Percentiles rank a stretch among this genome's conserved stretches.
phyloP scores from a whole-genome alignment of 2,888 invertebrate species.

The Hydrotaea cyrtoneurina region DNA sequence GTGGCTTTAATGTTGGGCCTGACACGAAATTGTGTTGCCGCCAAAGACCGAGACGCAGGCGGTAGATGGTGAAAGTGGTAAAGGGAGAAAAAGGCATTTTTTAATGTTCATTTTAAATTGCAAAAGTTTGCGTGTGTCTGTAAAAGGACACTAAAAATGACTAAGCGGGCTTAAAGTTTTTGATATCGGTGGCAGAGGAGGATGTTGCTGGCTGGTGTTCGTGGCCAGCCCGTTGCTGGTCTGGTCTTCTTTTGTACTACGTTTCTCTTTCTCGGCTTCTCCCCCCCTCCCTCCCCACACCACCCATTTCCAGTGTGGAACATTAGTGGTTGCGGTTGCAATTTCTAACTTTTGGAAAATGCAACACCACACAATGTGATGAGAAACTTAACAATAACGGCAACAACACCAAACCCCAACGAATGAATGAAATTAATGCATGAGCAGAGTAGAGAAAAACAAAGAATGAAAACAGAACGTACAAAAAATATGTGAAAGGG shows the following conservation, averaged over 20 bases:
- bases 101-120: conserved; percentile 38
- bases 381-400: conserved; percentile 18
- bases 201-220: background rate
- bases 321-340: conserved; percentile 49
- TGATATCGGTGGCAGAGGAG: conserved; percentile 17
- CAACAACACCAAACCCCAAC: background rate
- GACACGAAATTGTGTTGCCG: background rate
- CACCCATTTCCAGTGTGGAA: conserved; percentile 30
- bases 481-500: conserved; percentile 48
- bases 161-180: conserved; percentile 34
- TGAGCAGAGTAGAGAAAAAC: conserved; percentile 16
- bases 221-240: conserved; percentile 22
- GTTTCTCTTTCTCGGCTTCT: background rate
- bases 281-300: no score
- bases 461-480: conserved; percentile 27
- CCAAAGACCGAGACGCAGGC: background rate
- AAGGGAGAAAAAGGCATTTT: conserved; percentile 11
- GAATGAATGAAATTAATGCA: conserved; percentile 42
- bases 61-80: background rate
- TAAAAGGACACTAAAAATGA: conserved; percentile 39
- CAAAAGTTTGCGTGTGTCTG: conserved; percentile 26
- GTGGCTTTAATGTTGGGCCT: conserved; percentile 9
- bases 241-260: background rate
- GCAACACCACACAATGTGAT: conserved; percentile 47
- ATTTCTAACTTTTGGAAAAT: conserved; percentile 49